Evolutionary conservation across 2,888 invertebrate genomes (phyloP).

Genomic region (Tiphia femorata): DNA sequence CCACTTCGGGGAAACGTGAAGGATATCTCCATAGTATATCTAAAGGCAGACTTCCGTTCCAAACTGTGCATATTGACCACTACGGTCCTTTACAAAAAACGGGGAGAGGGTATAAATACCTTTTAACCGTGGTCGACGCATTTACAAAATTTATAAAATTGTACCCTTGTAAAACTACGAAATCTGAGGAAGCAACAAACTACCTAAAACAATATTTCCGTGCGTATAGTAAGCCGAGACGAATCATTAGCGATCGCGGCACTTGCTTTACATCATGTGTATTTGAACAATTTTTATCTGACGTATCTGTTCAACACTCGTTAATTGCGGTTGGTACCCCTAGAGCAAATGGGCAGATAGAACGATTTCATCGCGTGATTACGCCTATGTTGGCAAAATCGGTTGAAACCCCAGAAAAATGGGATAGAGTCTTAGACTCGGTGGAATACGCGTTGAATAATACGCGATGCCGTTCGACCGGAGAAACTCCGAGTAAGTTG

Average conservation of each 20-base stretch:
- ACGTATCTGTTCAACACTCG: constrained; percentile 36
- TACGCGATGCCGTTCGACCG: not conserved
- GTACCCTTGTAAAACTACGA: constrained; percentile 38
- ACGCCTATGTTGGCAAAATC: not conserved
- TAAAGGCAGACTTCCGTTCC: not conserved
- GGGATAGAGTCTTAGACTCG: not conserved
- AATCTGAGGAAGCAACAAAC: constrained; percentile 28
- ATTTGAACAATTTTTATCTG: constrained; percentile 39
- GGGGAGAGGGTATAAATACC: constrained; percentile 19
- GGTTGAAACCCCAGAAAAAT: not conserved
- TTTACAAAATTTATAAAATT: constrained; percentile 49
- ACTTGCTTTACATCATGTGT: constrained; percentile 42
- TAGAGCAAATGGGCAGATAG: constrained; percentile 52
- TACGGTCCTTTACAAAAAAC: not conserved
- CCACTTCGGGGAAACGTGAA: not conserved
- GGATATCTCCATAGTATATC: not conserved
- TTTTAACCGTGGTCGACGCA: constrained; percentile 45
- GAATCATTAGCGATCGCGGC: constrained; percentile 47
- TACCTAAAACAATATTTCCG: constrained; percentile 30
- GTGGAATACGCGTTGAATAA: not conserved
- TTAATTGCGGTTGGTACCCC: constrained; percentile 47
- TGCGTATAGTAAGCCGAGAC: constrained; percentile 30
- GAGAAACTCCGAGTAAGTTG: not conserved
- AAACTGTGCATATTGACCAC: not conserved
- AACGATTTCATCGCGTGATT: constrained; percentile 28